Evolutionary conservation across 2,888 invertebrate genomes (phyloP), one percentile per base, ranked within the genome.

Genomic region (Cephus nigrinus): DNA sequence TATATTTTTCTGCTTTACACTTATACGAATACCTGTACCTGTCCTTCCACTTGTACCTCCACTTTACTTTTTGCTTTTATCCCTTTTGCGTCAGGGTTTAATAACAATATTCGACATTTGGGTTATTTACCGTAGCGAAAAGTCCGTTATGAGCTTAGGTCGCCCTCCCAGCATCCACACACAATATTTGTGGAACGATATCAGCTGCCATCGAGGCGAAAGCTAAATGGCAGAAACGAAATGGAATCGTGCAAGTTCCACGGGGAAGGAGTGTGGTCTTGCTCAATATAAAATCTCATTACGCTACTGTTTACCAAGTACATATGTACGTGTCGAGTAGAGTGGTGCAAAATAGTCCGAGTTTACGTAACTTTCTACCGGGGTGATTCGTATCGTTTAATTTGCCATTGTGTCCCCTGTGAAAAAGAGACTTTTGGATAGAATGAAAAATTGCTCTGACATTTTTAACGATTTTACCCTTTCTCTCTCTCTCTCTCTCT

Each of bases 221-320:
- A 35, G 79, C 79, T 77, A 76, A 79, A 79, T 79, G 79, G 74
- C 75, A 77, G 79, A 76, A 55, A 35, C 74, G 74, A 77, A 77
- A 77, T 75, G 77, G 76, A 79, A 77, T 74, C 31, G 23, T 23
- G 71, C 12, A 31, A 9, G 31, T 32, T 33, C 5, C 71, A 33
- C 31, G 31, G 68, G 71, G 32, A 72, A 76, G 55, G 69, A 79
- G 79, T 68, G 71, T 72, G 71, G 81, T 79, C 82, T 84, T 84
- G 83, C 82, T 71, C 71, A 15, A 84, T 83, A 84, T 84, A 83
- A 86, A 86, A 85, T 85, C 86, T 86, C 85, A 85, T 86, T 85
- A 85, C 71, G 71, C 33, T 32, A 31, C 71, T 71, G 33, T 71
- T 12, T 71, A 71, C 31, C 31, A 71, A 12, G 71, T 71, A 71